These are phyloP conservation scores for Euthynnus affinis DNA, from an alignment of 2,797 vertebrate genomes.

Conservation along the genomic window DNA sequence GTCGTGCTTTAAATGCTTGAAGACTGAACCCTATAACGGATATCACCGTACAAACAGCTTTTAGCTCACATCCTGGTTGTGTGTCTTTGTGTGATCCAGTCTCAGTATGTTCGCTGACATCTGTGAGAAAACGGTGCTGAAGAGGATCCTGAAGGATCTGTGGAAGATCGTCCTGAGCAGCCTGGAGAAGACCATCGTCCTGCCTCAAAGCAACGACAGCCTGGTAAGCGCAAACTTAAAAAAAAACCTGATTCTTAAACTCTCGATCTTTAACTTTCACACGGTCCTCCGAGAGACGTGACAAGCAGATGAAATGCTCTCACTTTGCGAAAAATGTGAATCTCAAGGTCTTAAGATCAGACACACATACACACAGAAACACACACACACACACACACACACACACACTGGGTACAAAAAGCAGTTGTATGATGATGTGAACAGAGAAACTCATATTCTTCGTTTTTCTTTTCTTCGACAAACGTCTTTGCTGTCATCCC, in stretches of 20 bases:
- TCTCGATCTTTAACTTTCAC: neutral
- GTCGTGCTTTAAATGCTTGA: no score
- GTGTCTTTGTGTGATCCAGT: slow-evolving; percentile 78
- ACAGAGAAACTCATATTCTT: slow-evolving; percentile 1
- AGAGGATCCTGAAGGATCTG: slow-evolving; percentile 95
- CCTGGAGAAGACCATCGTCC: slow-evolving; percentile 93
- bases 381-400: neutral
- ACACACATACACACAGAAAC: neutral
- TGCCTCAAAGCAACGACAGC: slow-evolving; percentile 94
- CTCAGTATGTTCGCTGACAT: slow-evolving; percentile 94
- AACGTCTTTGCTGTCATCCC: neutral
- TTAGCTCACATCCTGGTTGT: neutral
- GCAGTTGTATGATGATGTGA: neutral
- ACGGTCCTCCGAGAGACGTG: neutral
- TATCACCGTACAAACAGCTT: neutral
- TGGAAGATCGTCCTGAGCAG: slow-evolving; percentile 96
- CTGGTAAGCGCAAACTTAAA: slow-evolving; percentile 83
- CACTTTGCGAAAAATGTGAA: neutral
- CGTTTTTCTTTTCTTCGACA: neutral
- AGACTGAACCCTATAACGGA: no score
- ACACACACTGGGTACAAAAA: no score
- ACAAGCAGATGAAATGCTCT: neutral
- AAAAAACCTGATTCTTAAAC: neutral
- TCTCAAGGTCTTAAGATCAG: neutral
- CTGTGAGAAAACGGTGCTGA: slow-evolving; percentile 97